Percentiles rank a stretch among this genome's conserved stretches.
phyloP scores from a whole-genome alignment of 1,140 invertebrate species.

The Drosophila pectinifera region DNA sequence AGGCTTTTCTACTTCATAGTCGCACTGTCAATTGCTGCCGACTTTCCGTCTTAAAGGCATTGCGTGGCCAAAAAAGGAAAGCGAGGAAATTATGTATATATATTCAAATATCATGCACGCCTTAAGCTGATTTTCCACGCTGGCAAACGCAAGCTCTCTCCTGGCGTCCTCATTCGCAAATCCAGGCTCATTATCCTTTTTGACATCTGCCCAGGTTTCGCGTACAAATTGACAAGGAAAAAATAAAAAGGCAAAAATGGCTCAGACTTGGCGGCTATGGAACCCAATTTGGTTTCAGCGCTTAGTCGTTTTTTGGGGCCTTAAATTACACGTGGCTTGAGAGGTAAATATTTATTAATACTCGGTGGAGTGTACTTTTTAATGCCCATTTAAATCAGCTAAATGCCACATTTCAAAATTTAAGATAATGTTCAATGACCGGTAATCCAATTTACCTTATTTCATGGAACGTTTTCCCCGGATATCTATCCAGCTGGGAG shows the following conservation, averaged over 20 bases:
- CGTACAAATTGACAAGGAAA: constrained; percentile 43
- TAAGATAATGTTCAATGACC: constrained; percentile 34
- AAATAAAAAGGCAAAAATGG: constrained; percentile 14
- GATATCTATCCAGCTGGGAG: constrained; percentile 16
- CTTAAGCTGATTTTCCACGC: constrained; percentile 75
- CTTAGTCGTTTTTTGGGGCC: neutral
- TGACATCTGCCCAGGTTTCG: constrained; percentile 68
- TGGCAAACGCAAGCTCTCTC: constrained; percentile 36
- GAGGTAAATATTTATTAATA: neutral
- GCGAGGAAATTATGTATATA: constrained; percentile 41
- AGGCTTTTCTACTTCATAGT: constrained; percentile 11
- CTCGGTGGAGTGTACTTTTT: too few species aligned
- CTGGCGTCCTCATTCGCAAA: constrained; percentile 12
- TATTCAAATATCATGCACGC: constrained; percentile 77
- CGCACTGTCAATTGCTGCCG: constrained; percentile 13
- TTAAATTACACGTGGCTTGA: neutral
- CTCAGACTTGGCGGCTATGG: constrained; percentile 18
- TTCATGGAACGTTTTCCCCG: constrained; percentile 58
- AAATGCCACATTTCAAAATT: constrained; percentile 12
- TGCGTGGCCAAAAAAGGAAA: constrained; percentile 14
- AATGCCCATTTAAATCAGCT: neutral
- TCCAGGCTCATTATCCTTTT: constrained; percentile 71
- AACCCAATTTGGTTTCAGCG: constrained; percentile 38
- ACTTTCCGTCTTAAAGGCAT: constrained; percentile 34
- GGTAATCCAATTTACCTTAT: constrained; percentile 55